Percentiles rank a stretch among this genome's conserved stretches.
Conservation (phyloP, 2,888 invertebrate genomes). For the Nebria salina region DNA sequence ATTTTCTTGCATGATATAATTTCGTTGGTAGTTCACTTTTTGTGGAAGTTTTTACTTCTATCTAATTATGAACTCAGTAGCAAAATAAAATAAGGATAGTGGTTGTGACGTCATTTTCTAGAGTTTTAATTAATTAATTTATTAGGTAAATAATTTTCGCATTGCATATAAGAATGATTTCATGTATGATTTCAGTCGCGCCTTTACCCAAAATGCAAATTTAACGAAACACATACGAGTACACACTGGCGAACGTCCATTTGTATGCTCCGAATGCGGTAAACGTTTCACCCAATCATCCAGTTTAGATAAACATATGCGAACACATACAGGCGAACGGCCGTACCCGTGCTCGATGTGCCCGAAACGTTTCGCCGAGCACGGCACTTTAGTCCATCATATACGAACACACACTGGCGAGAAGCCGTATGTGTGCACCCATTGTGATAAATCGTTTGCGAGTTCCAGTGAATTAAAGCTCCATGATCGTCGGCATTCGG, state of each 20-base stretch:
- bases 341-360: conserved; percentile 53
- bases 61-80: too few species aligned
- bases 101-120: too few species aligned
- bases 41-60: too few species aligned
- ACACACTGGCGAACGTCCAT: conserved; percentile 56
- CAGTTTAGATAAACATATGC: conserved; percentile 54
- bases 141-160: too few species aligned
- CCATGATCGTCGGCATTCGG: conserved; percentile 54
- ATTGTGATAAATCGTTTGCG: conserved; percentile 52
- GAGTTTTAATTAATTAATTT: too few species aligned
- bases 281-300: conserved; percentile 56
- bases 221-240: conserved; percentile 55
- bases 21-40: too few species aligned
- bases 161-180: too few species aligned
- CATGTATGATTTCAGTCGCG: conserved; percentile 52
- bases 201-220: conserved; percentile 55
- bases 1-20: too few species aligned
- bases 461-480: conserved; percentile 53
- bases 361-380: conserved; percentile 54
- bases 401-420: conserved; percentile 53
- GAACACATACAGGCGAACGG: conserved; percentile 52
- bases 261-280: conserved; percentile 54
- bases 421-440: conserved; percentile 52
- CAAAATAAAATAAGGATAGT: too few species aligned
- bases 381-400: conserved; percentile 53